Base-by-base conservation (phyloP, 2,113 vertebrate genomes). In the Hippocampus abdominalis region DNA sequence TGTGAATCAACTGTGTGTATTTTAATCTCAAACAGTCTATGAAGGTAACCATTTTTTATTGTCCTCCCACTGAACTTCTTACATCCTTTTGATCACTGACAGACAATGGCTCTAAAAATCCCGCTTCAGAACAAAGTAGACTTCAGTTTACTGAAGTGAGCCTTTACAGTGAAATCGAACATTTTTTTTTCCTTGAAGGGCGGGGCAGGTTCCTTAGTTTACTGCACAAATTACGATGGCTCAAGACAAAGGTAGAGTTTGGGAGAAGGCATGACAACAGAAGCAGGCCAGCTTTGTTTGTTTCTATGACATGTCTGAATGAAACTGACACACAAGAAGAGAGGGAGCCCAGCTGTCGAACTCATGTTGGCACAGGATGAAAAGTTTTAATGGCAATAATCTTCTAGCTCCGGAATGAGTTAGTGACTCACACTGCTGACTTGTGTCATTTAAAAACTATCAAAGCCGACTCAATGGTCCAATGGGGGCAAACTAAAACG, bases 321-420 rank as follows among this genome's bases (percentile, higher is more conserved):
- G 46, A 54, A 72, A 9, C n/a, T 54, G 63, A 68, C 42, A 64
- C 27, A 32, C 6, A 70, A 46, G 78, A 82, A 78, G 75, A 75
- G 68, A 77, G 79, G 73, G 61, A 66, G 68, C 68, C 82, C 82
- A 54, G 78, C 67, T 69, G 66, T 79, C 56, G 75, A 40, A 71
- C 72, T 77, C 78, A 80, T 64, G 76, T 68, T 80, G 83, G 86
- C 72, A 78, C 73, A 72, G 73, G 59, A 82, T 83, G 73, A 85
- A 85, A 88, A 79, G 75, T 57, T 86, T 83, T 86, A 81, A 88
- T 89, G 84, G 79, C 83, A 56, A 81, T 80, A 36, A 84, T 88
- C 76, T 79, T 70, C 75, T 73, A 66, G 72, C 2, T 49, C 64
- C 68, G 77, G 66, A 77, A 75, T 68, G 67, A 81, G 72, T n/a